These are phyloP conservation scores for Phalacrocorax carbo DNA, from an alignment of 2,113 vertebrate species.

Conservation along the genomic window DNA sequence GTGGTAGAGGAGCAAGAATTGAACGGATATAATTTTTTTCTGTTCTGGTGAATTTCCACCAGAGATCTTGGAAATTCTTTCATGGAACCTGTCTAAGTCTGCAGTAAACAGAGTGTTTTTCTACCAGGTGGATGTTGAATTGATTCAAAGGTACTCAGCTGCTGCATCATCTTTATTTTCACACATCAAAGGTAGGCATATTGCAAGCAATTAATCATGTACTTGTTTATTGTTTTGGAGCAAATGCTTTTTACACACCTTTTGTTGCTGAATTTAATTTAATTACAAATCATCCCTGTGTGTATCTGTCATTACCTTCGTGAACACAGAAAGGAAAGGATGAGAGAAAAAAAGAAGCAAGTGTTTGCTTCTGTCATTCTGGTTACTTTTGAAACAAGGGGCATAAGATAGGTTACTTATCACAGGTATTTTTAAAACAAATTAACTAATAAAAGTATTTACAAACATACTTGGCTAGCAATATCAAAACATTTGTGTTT, in stretches of 20 bases:
- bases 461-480: not conserved
- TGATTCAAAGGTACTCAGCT: constrained; percentile 51
- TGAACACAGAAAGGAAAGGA: not conserved
- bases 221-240: constrained; percentile 58
- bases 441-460: not conserved
- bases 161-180: constrained; percentile 57
- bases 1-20: not conserved
- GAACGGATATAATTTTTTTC: not conserved
- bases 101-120: not conserved
- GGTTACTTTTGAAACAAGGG: constrained; percentile 7
- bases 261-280: constrained; percentile 68
- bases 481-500: not conserved
- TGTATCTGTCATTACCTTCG: constrained; percentile 16
- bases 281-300: constrained; percentile 47
- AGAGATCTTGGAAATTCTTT: not conserved
- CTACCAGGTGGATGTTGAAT: constrained; percentile 17
- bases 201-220: constrained; percentile 66
- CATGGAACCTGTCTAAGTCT: not conserved
- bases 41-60: not conserved
- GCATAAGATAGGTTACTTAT: not conserved
- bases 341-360: not conserved
- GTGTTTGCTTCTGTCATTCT: not conserved
- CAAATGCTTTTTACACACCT: constrained; percentile 59
- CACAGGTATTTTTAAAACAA: not conserved
- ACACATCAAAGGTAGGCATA: constrained; percentile 48